Percentiles rank a stretch among this genome's conserved stretches.
phyloP scores from a whole-genome alignment of 2,888 invertebrate species.

The Macropis europaea region DNA sequence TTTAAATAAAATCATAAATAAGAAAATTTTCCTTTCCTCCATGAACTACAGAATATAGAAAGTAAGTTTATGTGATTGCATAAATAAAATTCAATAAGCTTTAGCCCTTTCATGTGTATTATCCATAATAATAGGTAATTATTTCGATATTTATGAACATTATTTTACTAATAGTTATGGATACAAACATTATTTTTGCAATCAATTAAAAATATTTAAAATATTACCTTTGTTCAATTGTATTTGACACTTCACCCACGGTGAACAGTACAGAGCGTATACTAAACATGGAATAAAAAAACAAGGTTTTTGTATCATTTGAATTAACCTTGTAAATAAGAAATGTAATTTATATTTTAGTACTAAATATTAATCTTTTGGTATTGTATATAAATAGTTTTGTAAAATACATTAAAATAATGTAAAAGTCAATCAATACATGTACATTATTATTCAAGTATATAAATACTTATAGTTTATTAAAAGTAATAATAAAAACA shows the following conservation, averaged over 20 bases:
- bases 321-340: neutral
- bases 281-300: neutral
- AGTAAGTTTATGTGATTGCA: neutral
- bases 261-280: too few relatives aligned
- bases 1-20: neutral
- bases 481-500: neutral
- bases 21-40: neutral
- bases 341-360: neutral
- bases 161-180: constrained; percentile 11
- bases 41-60: neutral
- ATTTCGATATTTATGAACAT: neutral
- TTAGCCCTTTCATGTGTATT: constrained; percentile 6
- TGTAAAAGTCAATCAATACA: neutral
- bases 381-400: neutral
- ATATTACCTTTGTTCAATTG: neutral
- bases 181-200: neutral
- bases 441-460: neutral
- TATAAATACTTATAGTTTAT: too few relatives aligned
- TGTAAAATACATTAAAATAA: neutral
- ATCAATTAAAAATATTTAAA: constrained; percentile 1
- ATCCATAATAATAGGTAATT: neutral
- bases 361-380: neutral
- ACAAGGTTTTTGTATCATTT: neutral
- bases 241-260: neutral
- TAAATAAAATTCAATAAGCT: neutral